phyloP scores from a whole-genome alignment of 2,797 vertebrate species.

The Emys orbicularis region DNA sequence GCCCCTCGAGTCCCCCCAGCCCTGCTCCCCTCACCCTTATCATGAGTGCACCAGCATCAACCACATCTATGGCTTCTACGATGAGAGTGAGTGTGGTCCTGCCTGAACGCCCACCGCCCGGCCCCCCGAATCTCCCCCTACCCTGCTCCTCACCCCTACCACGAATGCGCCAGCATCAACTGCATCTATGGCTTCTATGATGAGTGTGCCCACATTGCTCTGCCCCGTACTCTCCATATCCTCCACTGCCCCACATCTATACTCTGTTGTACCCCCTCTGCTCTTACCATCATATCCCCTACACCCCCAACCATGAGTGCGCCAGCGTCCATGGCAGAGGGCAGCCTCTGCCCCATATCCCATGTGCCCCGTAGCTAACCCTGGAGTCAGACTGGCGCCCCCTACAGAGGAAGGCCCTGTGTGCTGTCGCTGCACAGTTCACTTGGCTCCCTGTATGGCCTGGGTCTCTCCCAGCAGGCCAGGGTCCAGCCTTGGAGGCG shows the following conservation, averaged over 20 bases:
- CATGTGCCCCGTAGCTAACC: neutral
- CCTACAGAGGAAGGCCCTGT: neutral
- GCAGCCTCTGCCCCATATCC: neutral
- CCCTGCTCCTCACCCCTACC: neutral
- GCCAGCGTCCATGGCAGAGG: neutral
- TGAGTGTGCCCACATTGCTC: constrained; percentile 65
- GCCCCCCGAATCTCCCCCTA: accelerated
- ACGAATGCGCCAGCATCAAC: constrained; percentile 58
- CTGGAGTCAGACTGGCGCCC: neutral
- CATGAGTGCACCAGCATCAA: constrained; percentile 98
- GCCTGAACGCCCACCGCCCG: too few species aligned
- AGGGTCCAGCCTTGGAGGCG: neutral
- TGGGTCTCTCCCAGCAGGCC: neutral
- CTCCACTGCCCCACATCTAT: accelerated
- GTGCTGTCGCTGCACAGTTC: neutral
- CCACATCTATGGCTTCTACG: constrained; percentile 97
- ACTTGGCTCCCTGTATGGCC: neutral
- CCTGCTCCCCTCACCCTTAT: neutral
- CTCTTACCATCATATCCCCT: neutral
- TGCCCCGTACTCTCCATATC: accelerated
- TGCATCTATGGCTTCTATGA: constrained; percentile 93
- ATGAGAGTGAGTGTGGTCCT: constrained; percentile 87
- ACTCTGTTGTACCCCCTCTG: neutral
- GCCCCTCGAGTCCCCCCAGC: neutral
- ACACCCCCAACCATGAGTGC: neutral